Percentiles rank a stretch among this genome's conserved stretches.
Evolutionary conservation across 2,797 vertebrate species (phyloP).

Genomic region (Threskiornis aethiopicus): DNA sequence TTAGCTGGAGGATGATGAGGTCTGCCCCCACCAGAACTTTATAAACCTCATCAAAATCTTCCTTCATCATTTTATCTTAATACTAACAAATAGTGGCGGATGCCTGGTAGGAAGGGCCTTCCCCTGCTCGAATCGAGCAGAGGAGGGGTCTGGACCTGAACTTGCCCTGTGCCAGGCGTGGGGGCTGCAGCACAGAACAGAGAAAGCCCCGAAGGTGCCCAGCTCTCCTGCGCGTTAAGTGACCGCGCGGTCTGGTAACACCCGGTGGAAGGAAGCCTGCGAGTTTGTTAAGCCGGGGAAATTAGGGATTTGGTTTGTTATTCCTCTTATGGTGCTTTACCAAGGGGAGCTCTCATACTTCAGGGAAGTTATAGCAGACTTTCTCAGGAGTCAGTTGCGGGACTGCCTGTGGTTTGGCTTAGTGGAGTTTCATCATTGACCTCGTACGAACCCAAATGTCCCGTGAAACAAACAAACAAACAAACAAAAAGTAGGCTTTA

Average conservation of each 20-base stretch:
- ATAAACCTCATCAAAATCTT: neutral
- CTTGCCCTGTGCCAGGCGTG: accelerated
- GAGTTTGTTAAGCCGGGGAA: neutral
- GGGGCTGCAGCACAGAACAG: neutral
- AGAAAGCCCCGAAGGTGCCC: neutral
- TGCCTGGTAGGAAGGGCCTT: neutral
- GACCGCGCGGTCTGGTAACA: neutral
- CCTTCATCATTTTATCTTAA: neutral
- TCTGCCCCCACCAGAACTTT: neutral
- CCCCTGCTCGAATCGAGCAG: neutral
- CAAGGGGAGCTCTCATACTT: neutral
- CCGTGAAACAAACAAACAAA: neutral
- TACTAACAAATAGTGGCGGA: neutral
- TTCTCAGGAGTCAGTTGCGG: neutral
- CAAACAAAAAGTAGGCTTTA: neutral
- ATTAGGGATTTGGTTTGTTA: neutral
- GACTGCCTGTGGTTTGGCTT: neutral
- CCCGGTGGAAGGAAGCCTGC: neutral
- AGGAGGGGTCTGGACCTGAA: neutral
- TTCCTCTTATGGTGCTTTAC: neutral
- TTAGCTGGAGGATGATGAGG: neutral
- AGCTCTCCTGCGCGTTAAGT: neutral
- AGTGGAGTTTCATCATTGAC: neutral
- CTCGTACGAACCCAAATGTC: neutral
- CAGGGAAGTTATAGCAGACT: neutral